phyloP scores from a whole-genome alignment of 1,140 invertebrate genomes.

The Cydia strobilella region DNA sequence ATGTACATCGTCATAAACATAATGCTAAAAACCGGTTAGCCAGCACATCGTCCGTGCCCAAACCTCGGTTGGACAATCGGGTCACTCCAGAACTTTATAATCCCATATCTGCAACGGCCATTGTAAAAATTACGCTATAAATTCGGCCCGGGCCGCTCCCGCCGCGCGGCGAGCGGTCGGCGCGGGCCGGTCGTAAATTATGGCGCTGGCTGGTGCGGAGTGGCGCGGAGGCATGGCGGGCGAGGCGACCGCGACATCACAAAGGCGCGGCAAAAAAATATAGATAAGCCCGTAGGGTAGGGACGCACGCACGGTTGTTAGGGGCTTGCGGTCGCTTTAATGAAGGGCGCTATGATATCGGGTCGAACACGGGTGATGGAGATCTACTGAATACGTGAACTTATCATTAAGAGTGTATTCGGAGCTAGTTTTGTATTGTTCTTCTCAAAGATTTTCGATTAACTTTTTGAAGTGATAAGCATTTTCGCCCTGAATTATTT shows the following conservation, averaged over 20 bases:
- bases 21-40: not conserved
- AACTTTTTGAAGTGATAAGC: too few species aligned
- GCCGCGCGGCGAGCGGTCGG: conserved; percentile 57
- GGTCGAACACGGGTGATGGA: not conserved
- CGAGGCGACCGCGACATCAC: conserved; percentile 58
- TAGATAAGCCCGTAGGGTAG: conserved; percentile 41
- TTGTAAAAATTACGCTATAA: conserved; percentile 74
- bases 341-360: conserved; percentile 2
- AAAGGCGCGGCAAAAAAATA: conserved; percentile 69
- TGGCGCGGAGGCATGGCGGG: conserved; percentile 34
- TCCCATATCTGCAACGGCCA: conserved; percentile 45
- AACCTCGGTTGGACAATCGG: conserved; percentile 30
- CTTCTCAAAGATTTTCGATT: too few species aligned
- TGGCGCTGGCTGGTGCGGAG: conserved; percentile 6
- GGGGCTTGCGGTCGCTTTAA: conserved; percentile 2
- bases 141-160: conserved; percentile 59
- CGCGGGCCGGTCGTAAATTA: conserved; percentile 66
- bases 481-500: too few species aligned
- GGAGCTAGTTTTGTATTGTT: too few species aligned
- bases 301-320: conserved; percentile 11
- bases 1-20: not conserved
- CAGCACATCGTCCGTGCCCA: not conserved
- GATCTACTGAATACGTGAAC: not conserved
- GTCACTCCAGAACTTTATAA: conserved; percentile 47
- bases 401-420: not conserved